Conservation (phyloP, 2,888 invertebrate genomes). For the Slavum lentiscoides region DNA sequence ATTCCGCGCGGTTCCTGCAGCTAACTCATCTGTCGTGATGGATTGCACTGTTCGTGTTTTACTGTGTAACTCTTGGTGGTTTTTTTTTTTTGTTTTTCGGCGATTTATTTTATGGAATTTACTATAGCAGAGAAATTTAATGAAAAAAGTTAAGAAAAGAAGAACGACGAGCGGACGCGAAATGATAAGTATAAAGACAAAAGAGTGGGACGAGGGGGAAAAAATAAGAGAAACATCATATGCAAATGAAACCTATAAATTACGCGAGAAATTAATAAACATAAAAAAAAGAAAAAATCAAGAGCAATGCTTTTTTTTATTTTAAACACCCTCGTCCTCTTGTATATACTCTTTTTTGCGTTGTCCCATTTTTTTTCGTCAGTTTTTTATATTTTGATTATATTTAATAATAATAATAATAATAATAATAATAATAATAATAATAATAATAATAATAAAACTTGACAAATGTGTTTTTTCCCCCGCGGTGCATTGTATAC, state of each 20-base stretch:
- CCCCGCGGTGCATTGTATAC: too few species aligned
- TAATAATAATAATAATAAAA: not conserved
- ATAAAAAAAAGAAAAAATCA: slow-evolving; percentile 1
- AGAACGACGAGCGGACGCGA: not conserved
- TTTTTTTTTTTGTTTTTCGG: not conserved
- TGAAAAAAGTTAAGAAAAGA: slow-evolving; percentile 49
- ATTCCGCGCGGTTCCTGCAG: not conserved
- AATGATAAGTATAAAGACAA: slow-evolving; percentile 32
- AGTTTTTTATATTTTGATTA: not conserved
- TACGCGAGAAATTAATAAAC: slow-evolving; percentile 26
- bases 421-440: not conserved
- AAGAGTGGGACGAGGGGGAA: not conserved
- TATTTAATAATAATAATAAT: too few species aligned
- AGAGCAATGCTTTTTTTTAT: not conserved
- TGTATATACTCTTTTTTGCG: not conserved
- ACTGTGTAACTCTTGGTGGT: not conserved
- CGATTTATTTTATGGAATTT: slow-evolving; percentile 43
- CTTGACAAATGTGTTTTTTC: too few species aligned
- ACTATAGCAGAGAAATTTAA: slow-evolving; percentile 19
- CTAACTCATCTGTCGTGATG: not conserved
- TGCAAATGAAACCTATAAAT: slow-evolving; percentile 43
- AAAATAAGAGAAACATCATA: slow-evolving; percentile 12
- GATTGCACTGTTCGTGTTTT: slow-evolving; percentile 27
- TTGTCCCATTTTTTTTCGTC: not conserved
- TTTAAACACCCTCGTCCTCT: slow-evolving; percentile 22